Base-by-base conservation (phyloP, 1,140 invertebrate genomes). In the Eumeta japonica region DNA sequence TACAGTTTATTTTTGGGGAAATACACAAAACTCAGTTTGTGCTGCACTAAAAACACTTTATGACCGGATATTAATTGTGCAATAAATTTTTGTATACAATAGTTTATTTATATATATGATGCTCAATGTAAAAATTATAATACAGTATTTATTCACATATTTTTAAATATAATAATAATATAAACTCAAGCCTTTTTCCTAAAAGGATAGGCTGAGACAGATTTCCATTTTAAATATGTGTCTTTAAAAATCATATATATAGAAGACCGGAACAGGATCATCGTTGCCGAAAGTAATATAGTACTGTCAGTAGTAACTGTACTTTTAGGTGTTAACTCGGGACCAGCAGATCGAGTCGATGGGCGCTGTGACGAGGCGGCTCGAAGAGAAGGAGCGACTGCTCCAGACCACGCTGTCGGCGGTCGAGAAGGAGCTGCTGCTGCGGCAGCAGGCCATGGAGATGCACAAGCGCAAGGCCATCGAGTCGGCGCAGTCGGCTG, bases 401-500 rank as follows among this genome's bases (percentile, higher is more conserved):
- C 67, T 98, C 31, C 92, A 96, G 62, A 92, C 92, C 58, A 94
- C 90, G 28, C 79, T 98, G 32, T 85, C 89, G 1, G 93, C 92
- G 10, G 87, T 94, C 4, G 96, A 99, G 67, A 98, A 98, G 68
- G 96, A 98, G 71, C 75, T 97, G 28, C 83, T 88, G 43, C 68
- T 94, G 29, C 75, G 92, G 12, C 91, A 95, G 58, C 92, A 96
- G 65, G 89, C 92, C 1, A 93, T 97, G 87, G 97, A 99, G 70
- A 90, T 95, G 85, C 92, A 97, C 71, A 98, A 98, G 70, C 78
- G 96, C 9, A 98, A 98, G 78, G 94, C 95, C 2, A 94, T 95
- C 39, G 93, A 96, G 64, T 88, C 86, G 15, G 90, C 94, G 2
- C 96, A 99, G 64, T 94, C 93, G 28, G 94, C 95, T 1, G 94